Percentiles rank a stretch among this genome's conserved stretches.
Conservation (phyloP, 1,140 invertebrate genomes). For the Delia radicum region DNA sequence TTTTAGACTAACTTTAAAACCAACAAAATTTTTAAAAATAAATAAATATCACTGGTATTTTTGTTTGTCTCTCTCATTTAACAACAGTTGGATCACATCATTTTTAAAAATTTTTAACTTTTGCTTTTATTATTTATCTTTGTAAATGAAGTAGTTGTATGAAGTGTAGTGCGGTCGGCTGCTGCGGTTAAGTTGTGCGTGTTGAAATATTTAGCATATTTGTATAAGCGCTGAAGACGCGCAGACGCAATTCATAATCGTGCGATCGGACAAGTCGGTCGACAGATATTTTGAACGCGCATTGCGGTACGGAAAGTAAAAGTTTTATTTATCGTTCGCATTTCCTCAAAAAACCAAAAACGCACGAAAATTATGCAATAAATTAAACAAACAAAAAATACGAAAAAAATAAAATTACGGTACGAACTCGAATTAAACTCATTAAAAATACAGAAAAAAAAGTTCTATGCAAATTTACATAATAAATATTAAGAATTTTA, state of each 20-base stretch:
- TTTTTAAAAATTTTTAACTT: background rate
- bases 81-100: background rate
- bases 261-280: constrained; percentile 52
- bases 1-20: background rate
- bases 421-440: too few relatives aligned
- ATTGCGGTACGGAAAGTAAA: constrained; percentile 1
- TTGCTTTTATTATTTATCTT: background rate
- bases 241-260: constrained; percentile 53
- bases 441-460: background rate
- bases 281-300: constrained; percentile 33
- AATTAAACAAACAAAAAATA: background rate
- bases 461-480: background rate
- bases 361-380: background rate
- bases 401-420: background rate
- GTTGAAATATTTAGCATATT: constrained; percentile 53
- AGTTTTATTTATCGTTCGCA: too few relatives aligned
- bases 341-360: background rate
- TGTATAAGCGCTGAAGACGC: constrained; percentile 53
- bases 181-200: background rate
- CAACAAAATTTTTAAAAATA: background rate
- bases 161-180: background rate
- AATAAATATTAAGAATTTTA: background rate
- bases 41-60: background rate
- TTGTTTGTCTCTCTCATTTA: background rate
- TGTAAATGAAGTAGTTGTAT: constrained; percentile 6